Evolutionary conservation across 2,888 invertebrate genomes (phyloP), one percentile per base, ranked within the genome.

Genomic region (Drosophila birchii): DNA sequence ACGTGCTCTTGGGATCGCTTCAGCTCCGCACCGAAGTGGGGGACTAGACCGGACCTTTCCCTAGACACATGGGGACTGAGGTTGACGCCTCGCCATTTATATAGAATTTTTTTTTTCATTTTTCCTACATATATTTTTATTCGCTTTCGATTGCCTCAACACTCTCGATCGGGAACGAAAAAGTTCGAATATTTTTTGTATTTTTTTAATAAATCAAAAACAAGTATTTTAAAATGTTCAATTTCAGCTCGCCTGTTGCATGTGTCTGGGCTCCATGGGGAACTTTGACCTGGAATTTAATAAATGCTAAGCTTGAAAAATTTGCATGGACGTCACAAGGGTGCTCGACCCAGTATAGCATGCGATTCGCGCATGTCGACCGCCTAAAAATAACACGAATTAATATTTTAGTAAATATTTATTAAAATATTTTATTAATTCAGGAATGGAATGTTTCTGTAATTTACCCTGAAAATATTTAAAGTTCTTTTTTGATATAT

Each of bases 231-330:
- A 32, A 51, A 51, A 76, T 76, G 71, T 81, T 79, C 75, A 72
- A 73, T 76, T 80, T 34, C 47, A 61, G 69, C 63, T 78, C 51
- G 59, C 45, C 54, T 53, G 70, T 59, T 88, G 81, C 82, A 80
- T 88, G 87, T 85, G 89, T 58, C 74, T 51, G 67, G 81, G 77
- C 73, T 87, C 76, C 89, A 79, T 76, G 54, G 62, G 61, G 67
- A 85, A 80, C 89, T 89, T 87, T 85, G 78, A 87, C 89, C 88
- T 86, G 74, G 54, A 44, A 44, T 44, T 70, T 58, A 60, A 41
- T 68, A 68, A 74, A 38, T 60, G 56, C 68, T 44, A 41, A 55
- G 75, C 53, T 74, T 38, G 57, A 67, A 75, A 69, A 70, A 74
- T 75, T 62, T 75, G 57, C 72, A 57, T 56, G 49, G 71, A 83